A percentile compares a stretch with the other conserved stretches of the same genome.
Conservation (phyloP, 2,113 vertebrate species). For the Turdus rufiventris region DNA sequence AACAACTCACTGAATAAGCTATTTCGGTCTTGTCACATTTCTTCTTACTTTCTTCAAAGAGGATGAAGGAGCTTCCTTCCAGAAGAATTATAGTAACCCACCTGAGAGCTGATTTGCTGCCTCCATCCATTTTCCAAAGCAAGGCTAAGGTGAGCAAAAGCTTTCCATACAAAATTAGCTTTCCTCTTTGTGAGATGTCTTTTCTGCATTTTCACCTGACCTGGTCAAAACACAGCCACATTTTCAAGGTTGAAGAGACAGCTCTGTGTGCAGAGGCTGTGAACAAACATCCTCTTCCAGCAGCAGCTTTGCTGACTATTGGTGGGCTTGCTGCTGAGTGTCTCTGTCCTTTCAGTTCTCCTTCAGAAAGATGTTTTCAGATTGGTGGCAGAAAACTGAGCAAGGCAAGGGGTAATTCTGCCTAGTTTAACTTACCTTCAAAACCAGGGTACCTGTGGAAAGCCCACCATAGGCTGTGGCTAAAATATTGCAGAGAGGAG, state of each 20-base stretch:
- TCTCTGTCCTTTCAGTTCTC: background rate
- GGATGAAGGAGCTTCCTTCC: constrained; percentile 41
- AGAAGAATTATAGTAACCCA: constrained; percentile 26
- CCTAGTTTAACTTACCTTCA: background rate
- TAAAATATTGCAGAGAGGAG: background rate
- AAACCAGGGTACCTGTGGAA: background rate
- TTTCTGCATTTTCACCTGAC: background rate
- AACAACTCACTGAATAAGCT: background rate
- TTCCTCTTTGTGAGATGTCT: background rate
- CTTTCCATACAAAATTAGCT: background rate
- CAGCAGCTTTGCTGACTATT: background rate
- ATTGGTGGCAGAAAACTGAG: background rate
- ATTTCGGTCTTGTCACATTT: background rate
- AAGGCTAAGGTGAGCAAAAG: constrained; percentile 9
- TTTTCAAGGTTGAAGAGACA: background rate
- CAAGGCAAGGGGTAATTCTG: background rate
- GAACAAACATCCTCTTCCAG: background rate
- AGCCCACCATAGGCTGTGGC: background rate
- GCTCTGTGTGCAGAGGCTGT: background rate
- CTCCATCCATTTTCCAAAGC: background rate
- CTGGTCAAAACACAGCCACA: background rate
- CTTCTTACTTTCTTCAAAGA: background rate
- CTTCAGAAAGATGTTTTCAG: background rate
- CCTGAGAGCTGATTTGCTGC: background rate
- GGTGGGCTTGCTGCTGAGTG: background rate